Evolutionary conservation across 2,797 vertebrate genomes (phyloP).

Genomic region (Orientallactaga sibirica): DNA sequence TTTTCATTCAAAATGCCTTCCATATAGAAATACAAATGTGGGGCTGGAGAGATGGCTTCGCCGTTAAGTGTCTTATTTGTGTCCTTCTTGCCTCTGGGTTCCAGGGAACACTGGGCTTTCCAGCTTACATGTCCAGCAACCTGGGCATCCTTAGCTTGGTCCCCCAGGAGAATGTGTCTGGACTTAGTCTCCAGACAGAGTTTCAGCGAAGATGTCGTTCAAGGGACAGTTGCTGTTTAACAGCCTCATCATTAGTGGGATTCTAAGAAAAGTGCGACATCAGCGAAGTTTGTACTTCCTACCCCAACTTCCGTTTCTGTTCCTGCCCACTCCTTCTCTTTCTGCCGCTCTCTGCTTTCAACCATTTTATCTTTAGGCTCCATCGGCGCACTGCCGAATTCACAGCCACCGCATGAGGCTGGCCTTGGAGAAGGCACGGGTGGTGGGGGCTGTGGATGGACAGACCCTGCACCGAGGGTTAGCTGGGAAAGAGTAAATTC

Average conservation of each 20-base stretch:
- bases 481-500: neutral
- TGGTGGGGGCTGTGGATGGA: neutral
- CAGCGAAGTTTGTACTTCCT: neutral
- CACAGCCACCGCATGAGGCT: neutral
- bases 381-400: slow-evolving; percentile 39
- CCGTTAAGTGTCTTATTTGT: slow-evolving; percentile 57
- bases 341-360: slow-evolving; percentile 57
- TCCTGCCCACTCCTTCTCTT: neutral
- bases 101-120: slow-evolving; percentile 64
- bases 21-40: too few species aligned
- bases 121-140: neutral
- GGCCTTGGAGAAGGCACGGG: neutral
- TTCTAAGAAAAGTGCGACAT: slow-evolving; percentile 69
- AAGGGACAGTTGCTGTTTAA: slow-evolving; percentile 55
- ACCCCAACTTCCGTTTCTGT: neutral
- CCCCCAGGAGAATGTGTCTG: neutral
- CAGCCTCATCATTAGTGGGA: neutral
- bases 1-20: too few species aligned
- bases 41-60: too few species aligned
- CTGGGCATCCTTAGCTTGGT: neutral
- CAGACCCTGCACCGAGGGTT: neutral
- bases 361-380: slow-evolving; percentile 62
- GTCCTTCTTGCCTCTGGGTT: slow-evolving; percentile 40
- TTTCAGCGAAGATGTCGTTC: slow-evolving; percentile 45
- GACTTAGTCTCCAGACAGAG: neutral